Evolutionary conservation across 2,797 vertebrate genomes (phyloP).

Genomic region (Hyperoplus lanceolatus): DNA sequence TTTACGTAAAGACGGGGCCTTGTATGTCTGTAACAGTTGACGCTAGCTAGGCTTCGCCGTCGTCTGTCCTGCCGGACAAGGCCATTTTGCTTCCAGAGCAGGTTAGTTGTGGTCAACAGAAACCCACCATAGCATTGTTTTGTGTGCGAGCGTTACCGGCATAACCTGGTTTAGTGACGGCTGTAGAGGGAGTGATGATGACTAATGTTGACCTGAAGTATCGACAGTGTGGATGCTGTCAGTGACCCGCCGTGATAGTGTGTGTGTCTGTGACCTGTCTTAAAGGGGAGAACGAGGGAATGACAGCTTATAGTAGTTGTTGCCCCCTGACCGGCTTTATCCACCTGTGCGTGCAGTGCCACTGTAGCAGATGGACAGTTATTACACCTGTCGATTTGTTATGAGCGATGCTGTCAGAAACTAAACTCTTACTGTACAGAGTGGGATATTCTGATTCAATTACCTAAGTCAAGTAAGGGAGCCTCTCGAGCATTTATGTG

Average conservation of each 20-base stretch:
- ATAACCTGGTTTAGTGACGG: conserved; percentile 35
- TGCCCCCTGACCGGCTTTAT: not conserved
- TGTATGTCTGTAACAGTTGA: conserved; percentile 43
- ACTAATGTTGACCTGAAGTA: conserved; percentile 66
- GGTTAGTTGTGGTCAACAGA: conserved; percentile 52
- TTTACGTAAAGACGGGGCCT: conserved; percentile 74
- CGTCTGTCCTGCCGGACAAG: conserved; percentile 47
- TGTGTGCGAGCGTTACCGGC: conserved; percentile 32
- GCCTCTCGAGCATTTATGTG: too few species aligned
- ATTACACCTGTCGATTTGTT: conserved; percentile 33
- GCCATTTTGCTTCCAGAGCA: conserved; percentile 49
- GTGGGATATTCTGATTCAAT: not conserved
- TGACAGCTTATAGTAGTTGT: conserved; percentile 24
- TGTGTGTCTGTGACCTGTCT: conserved; percentile 35
- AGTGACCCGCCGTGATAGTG: conserved; percentile 2
- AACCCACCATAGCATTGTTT: conserved; percentile 31
- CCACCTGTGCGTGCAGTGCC: not conserved
- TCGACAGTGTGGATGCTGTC: conserved; percentile 36
- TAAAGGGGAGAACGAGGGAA: conserved; percentile 42
- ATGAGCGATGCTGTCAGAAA: not conserved
- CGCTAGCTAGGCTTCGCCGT: conserved; percentile 53
- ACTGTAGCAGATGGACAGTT: not conserved
- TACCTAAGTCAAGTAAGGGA: not conserved
- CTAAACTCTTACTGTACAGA: not conserved
- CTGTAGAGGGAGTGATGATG: conserved; percentile 67